Percentiles rank a stretch among this genome's conserved stretches.
Evolutionary conservation across 2,113 vertebrate species (phyloP).

Genomic region (Bujurquina vittata): DNA sequence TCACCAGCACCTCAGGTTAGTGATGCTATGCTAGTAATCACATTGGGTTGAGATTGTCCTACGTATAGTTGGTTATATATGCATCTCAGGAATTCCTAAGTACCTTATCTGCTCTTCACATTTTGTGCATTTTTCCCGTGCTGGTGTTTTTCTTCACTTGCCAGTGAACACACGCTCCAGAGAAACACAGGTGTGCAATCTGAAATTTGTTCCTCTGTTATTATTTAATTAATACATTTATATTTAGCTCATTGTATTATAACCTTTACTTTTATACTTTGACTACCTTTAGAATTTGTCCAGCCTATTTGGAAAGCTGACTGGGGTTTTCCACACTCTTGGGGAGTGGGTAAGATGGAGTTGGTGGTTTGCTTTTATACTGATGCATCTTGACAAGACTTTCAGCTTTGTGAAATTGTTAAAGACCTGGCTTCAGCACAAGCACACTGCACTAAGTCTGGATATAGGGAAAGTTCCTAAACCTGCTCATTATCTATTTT

Average conservation of each 20-base stretch:
- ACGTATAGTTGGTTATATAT: not conserved
- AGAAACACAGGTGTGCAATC: constrained; percentile 66
- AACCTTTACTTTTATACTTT: constrained; percentile 12
- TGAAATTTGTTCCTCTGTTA: not conserved
- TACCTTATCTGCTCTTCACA: not conserved
- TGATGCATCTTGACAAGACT: constrained; percentile 15
- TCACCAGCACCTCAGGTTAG: constrained; percentile 85
- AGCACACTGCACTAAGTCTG: not conserved
- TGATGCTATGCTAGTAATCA: not conserved
- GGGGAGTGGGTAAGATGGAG: constrained; percentile 74
- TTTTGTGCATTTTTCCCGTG: not conserved
- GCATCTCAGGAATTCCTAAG: not conserved
- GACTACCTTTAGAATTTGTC: constrained; percentile 53
- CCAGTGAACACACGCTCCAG: constrained; percentile 52
- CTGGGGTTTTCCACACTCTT: constrained; percentile 69
- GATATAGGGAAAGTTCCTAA: not conserved
- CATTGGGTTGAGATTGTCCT: not conserved
- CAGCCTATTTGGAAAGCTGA: constrained; percentile 70
- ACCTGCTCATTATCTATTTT: not conserved
- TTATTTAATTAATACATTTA: not conserved
- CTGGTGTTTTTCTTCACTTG: constrained; percentile 23
- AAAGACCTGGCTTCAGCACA: rapidly evolving
- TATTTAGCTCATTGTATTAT: not conserved
- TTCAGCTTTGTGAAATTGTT: not conserved
- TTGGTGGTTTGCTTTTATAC: constrained; percentile 1